Evolutionary conservation across 2,113 vertebrate species (phyloP).

Genomic region (Ammodytes marinus): DNA sequence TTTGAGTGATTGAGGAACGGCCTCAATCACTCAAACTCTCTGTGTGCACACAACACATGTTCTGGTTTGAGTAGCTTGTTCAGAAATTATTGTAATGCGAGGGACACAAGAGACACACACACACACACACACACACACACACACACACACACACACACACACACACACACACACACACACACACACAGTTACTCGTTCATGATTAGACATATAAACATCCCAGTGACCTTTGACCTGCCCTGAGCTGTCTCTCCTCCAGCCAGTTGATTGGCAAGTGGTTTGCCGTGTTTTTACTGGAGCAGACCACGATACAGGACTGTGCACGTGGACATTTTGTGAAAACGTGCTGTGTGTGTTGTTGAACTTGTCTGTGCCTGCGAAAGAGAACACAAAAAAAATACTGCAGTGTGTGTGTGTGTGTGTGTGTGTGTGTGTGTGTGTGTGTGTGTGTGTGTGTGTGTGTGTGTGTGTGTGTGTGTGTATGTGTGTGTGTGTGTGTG

Average conservation of each 20-base stretch:
- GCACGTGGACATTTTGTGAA: conserved; percentile 8
- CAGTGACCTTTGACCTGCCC: conserved; percentile 36
- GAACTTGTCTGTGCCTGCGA: conserved; percentile 33
- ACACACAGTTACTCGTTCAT: neutral
- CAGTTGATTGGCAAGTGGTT: conserved; percentile 18
- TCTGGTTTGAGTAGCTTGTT: neutral
- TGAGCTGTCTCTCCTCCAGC: conserved; percentile 24
- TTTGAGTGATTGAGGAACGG: neutral
- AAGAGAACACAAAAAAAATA: conserved; percentile 25
- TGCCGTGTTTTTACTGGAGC: conserved; percentile 1
- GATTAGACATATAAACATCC: conserved; percentile 55
- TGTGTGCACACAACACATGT: neutral
- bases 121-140: neutral
- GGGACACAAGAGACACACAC: neutral
- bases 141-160: neutral
- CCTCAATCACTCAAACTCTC: no score
- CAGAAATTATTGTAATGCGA: neutral
- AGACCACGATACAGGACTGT: conserved; percentile 16
- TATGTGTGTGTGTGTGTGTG: neutral
- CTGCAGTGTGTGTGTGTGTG: no score
- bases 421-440: neutral
- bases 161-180: neutral
- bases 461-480: neutral
- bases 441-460: neutral
- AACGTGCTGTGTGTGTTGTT: conserved; percentile 22